Evolutionary conservation across 2,888 invertebrate species (phyloP), one percentile per base, ranked within the genome.

Genomic region (Megaustenia siamemsis): DNA sequence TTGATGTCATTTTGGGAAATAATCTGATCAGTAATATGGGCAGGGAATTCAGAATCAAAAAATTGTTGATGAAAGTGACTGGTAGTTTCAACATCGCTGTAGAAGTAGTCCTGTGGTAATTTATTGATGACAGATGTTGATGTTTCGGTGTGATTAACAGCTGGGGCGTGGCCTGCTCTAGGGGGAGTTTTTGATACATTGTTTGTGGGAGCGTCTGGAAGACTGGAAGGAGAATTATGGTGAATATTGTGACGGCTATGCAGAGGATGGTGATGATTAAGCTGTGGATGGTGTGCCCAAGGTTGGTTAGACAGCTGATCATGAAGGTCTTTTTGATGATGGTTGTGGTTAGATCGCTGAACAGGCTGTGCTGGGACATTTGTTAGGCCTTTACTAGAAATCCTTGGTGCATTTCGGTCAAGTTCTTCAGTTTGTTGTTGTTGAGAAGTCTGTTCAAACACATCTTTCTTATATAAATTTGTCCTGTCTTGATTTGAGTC

Each of bases 251-350:
- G 79, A 5, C 84, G 69, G 32, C 60, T 84, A 53, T 84, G 75
- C 2, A 84, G 80, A 53, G 75, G 84, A 75, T 80, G 84, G 40
- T 84, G 80, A 45, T 80, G 80, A 73, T 84, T 84, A 21, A 80
- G 38, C 49, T 53, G 75, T 35, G 80, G 80, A 24, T 75, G 75
- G 24, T 73, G 73, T 60, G 63, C 32, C 63, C 80, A 43, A 28
- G 28, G 75, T 28, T 71, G 80, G 35, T 56, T n/a, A 18, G 60
- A 15, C 32, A 45, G 0, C 3, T 32, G 43, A 15, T 60, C 66
- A 40, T 45, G 18, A 4, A 8, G 21, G 4, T 75, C 75, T 18
- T 43, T 78, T n/a, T 78, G 66, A 66, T 43, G 60, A 45, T 63
- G 77, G 40, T 43, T 40, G 10, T 18, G 28, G 8, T 78, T 40